Conservation (phyloP, 1,140 invertebrate genomes). For the Anastrepha ludens region DNA sequence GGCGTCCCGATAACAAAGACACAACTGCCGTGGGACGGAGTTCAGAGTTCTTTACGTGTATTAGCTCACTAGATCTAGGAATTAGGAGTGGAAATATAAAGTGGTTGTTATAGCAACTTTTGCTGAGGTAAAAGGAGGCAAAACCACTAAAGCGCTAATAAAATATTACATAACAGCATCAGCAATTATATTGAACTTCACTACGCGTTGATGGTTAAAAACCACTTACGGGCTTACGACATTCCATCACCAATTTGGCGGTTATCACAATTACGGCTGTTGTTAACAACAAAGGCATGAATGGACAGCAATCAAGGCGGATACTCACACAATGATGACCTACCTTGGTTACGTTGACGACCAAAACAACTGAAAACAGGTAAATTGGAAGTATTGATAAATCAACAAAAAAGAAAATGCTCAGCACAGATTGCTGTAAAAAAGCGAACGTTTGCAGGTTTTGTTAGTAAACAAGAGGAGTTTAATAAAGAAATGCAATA, state of each 20-base stretch:
- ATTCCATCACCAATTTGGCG: background rate
- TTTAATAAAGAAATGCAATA: background rate
- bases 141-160: too few species aligned
- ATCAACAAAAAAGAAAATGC: conserved; percentile 9
- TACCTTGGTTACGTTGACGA: conserved; percentile 39
- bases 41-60: too few species aligned
- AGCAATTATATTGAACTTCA: too few species aligned
- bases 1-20: too few species aligned
- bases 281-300: background rate
- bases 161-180: too few species aligned
- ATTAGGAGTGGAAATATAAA: too few species aligned
- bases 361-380: conserved; percentile 1
- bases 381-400: conserved; percentile 39
- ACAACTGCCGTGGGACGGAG: too few species aligned
- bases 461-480: background rate
- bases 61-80: too few species aligned
- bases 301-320: background rate
- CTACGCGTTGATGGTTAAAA: too few species aligned
- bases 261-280: background rate
- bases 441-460: background rate
- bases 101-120: too few species aligned
- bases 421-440: background rate
- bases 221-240: background rate
- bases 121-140: too few species aligned
- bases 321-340: background rate